These are phyloP conservation scores for Thunnus thynnus DNA, from an alignment of 2,113 vertebrate genomes.

Conservation along the genomic window DNA sequence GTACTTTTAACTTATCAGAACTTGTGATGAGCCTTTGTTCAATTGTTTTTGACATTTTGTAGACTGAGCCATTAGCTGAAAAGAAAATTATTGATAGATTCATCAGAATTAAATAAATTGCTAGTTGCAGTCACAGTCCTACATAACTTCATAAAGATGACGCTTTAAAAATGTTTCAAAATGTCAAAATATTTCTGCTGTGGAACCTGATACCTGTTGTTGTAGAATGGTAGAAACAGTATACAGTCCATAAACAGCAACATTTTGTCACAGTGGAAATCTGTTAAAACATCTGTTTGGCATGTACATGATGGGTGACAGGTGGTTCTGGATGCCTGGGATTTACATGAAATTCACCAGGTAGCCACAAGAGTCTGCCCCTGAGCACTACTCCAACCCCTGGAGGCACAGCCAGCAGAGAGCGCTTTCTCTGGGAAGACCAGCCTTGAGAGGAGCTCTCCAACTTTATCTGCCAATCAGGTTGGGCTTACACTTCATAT, in stretches of 20 bases:
- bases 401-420: slow-evolving; percentile 23
- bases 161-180: too few relatives aligned
- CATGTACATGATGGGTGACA: not conserved
- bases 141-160: too few relatives aligned
- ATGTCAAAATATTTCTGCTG: not conserved
- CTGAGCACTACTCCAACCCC: not conserved
- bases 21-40: too few relatives aligned
- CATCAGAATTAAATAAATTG: too few relatives aligned
- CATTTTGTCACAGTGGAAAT: not conserved
- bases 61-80: too few relatives aligned
- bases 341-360: slow-evolving; percentile 15
- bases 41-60: too few relatives aligned
- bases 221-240: not conserved
- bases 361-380: not conserved
- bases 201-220: not conserved
- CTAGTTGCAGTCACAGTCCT: too few relatives aligned
- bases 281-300: not conserved
- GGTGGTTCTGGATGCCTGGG: slow-evolving; percentile 62
- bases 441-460: slow-evolving; percentile 4
- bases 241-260: not conserved
- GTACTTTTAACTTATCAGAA: too few relatives aligned
- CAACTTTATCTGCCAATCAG: slow-evolving; percentile 61
- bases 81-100: too few relatives aligned
- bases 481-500: not conserved
- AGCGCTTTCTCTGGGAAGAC: slow-evolving; percentile 19